A percentile compares a stretch with the other conserved stretches of the same genome.
phyloP scores from a whole-genome alignment of 2,113 vertebrate genomes.

The Sakesphorus luctuosus region DNA sequence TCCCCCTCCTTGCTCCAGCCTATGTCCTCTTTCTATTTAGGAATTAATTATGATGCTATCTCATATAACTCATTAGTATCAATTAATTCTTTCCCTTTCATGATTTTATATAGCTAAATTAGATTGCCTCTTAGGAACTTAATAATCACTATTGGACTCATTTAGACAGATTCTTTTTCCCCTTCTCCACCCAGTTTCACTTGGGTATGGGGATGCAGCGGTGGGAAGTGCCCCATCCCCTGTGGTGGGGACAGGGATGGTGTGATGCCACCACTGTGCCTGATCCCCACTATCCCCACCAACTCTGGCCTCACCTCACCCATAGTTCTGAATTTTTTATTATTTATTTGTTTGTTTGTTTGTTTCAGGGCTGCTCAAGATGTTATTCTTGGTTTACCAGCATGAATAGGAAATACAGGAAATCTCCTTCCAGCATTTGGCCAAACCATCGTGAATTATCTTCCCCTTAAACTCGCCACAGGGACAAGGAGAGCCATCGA shows the following conservation, averaged over 20 bases:
- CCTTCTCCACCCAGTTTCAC: slow-evolving; percentile 11
- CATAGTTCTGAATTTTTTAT: not conserved
- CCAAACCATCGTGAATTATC: not conserved
- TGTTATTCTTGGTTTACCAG: not conserved
- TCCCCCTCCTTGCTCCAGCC: slow-evolving; percentile 11
- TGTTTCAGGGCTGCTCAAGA: rapidly evolving
- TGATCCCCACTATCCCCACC: not conserved
- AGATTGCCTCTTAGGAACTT: slow-evolving; percentile 73
- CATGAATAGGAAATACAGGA: not conserved
- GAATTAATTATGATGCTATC: slow-evolving; percentile 78
- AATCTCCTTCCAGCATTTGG: not conserved
- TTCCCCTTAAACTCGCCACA: not conserved
- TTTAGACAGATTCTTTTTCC: slow-evolving; percentile 9
- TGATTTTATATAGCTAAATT: slow-evolving; percentile 77
- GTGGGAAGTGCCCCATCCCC: not conserved
- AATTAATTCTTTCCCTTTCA: slow-evolving; percentile 76
- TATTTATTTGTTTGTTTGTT: not conserved
- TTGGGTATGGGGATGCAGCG: not conserved
- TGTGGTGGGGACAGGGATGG: not conserved
- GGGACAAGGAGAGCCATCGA: not conserved
- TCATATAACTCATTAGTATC: slow-evolving; percentile 74
- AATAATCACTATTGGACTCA: slow-evolving; percentile 60
- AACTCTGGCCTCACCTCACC: not conserved
- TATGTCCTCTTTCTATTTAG: slow-evolving; percentile 74
- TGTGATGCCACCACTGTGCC: not conserved